These are phyloP conservation scores for Gallinago stenura DNA, from an alignment of 2,797 vertebrate species.

Conservation along the genomic window DNA sequence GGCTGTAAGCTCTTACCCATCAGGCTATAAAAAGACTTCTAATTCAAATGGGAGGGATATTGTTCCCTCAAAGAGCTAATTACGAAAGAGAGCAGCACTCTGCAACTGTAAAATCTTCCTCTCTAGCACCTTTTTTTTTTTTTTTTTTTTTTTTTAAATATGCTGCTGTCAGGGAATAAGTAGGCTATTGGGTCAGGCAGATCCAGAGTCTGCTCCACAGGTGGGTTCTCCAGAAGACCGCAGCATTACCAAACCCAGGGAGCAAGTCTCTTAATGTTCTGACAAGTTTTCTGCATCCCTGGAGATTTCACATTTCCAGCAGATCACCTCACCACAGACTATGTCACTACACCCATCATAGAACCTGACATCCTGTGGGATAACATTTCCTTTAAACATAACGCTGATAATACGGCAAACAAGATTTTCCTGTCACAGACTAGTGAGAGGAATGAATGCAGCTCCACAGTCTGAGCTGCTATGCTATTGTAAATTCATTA, in stretches of 20 bases:
- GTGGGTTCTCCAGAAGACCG: neutral
- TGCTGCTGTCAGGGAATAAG: neutral
- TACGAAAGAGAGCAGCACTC: neutral
- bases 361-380: neutral
- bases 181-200: neutral
- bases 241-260: neutral
- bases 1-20: constrained; percentile 24
- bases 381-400: constrained; percentile 42
- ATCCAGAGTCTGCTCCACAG: neutral
- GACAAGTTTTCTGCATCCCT: neutral
- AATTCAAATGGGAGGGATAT: constrained; percentile 17
- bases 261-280: neutral
- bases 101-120: neutral
- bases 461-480: neutral
- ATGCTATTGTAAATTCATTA: constrained; percentile 53
- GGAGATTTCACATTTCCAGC: neutral
- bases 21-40: neutral
- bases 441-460: neutral
- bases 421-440: neutral
- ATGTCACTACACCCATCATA: neutral
- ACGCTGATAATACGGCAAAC: neutral
- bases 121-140: neutral
- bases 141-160: neutral
- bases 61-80: constrained; percentile 21
- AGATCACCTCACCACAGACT: constrained; percentile 1